Conservation (phyloP, 1,140 invertebrate genomes). For the Drosophila dunni region DNA sequence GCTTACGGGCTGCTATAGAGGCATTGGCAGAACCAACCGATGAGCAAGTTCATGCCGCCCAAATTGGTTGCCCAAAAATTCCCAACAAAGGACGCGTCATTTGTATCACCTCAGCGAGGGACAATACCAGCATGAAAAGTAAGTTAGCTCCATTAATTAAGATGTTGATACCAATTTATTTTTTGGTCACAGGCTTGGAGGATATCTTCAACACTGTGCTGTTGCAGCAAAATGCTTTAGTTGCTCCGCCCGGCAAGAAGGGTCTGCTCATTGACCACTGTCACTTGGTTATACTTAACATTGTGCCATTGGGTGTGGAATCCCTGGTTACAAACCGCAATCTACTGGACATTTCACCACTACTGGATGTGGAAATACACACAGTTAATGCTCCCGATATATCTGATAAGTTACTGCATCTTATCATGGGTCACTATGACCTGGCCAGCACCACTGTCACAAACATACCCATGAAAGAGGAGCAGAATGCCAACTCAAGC, state of each 20-base stretch:
- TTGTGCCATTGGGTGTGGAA: conserved; percentile 91
- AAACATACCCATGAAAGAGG: conserved; percentile 99
- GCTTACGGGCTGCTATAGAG: conserved; percentile 94
- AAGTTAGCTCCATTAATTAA: neutral
- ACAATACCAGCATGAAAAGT: conserved; percentile 92
- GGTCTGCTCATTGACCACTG: conserved; percentile 92
- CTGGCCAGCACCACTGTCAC: conserved; percentile 98
- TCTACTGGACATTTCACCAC: conserved; percentile 87
- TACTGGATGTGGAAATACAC: conserved; percentile 89
- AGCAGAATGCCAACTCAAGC: conserved; percentile 98
- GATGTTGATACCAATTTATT: neutral
- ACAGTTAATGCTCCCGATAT: conserved; percentile 88
- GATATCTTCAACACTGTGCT: conserved; percentile 93
- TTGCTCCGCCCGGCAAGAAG: conserved; percentile 86
- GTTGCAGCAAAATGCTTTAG: conserved; percentile 92
- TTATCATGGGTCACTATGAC: conserved; percentile 94
- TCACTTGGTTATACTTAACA: conserved; percentile 95
- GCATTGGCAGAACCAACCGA: conserved; percentile 93
- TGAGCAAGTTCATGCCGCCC: conserved; percentile 85
- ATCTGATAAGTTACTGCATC: conserved; percentile 89
- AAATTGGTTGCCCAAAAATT: conserved; percentile 67
- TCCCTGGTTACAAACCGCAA: conserved; percentile 90
- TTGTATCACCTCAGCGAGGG: conserved; percentile 94
- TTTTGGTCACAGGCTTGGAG: conserved; percentile 85
- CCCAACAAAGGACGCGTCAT: conserved; percentile 91